Base-by-base conservation (phyloP, 2,888 invertebrate species). In the Netelia fuscicornis region DNA sequence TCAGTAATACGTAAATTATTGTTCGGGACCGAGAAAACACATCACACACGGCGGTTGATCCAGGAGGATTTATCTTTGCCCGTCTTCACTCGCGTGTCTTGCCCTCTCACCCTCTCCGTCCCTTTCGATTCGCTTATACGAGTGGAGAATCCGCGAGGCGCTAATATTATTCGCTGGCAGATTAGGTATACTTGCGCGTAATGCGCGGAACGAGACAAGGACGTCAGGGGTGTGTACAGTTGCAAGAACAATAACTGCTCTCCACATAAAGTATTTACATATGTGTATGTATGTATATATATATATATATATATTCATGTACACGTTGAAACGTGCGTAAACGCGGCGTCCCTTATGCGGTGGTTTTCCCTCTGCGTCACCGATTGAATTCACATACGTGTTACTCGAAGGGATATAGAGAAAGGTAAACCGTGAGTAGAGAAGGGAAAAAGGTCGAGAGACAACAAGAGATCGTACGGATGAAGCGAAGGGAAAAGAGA, bases 201-300 rank as follows among this genome's bases (percentile, higher is more conserved):
- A 65, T 81, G 70, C 74, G 68, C 71, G 81, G 52, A 81, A 74
- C 77, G 68, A 78, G 52, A 74, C 74, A 60, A 70, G 78, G 10
- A 70, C 20, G 52, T 58, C 9, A 42, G 20, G 71, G 10, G 20
- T 67, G 67, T 13, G 42, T 77, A 52, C 52, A 70, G 56, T 56
- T 44, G 67, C 71, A 54, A 42, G 58, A 85, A 85, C 85, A 85
- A 85, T 82, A 65, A 85, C 82, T 79, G 82, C 76, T 54, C 60
- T 78, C 56, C 62, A 2, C 65, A 60, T 48, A 17, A 62, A 70
- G 23, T 64, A 30, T 20, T 60, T 8, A 52, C 17, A 20, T 65
- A 54, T 9, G 17, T 17, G 17, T 17, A 17, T 17, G 17, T 17
- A 17, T 17, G 17, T 17, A 17, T 17, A 17, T 17, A 17, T 17